These are phyloP conservation scores for Corythucha ciliata DNA, from an alignment of 2,888 invertebrate species.

Conservation along the genomic window DNA sequence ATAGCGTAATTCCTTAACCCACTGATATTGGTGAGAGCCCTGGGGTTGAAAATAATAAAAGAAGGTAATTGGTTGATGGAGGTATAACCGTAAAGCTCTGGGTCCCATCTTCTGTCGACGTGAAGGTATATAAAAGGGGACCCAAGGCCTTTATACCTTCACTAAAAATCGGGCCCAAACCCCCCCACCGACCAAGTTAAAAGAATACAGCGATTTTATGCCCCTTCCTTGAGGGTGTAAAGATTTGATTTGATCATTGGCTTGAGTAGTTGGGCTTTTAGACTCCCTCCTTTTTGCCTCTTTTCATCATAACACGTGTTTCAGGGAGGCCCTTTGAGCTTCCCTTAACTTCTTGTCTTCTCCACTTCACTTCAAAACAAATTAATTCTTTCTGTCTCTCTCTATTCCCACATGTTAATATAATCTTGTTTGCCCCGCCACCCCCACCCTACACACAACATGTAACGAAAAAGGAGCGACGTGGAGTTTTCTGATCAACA, in stretches of 20 bases:
- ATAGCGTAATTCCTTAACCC: conserved; percentile 5
- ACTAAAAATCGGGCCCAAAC: conserved; percentile 27
- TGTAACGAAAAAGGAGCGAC: too few relatives aligned
- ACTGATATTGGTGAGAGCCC: conserved; percentile 21
- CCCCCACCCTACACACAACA: too few relatives aligned
- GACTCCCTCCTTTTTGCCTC: conserved; percentile 13
- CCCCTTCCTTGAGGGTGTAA: conserved; percentile 25
- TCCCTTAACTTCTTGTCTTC: conserved; percentile 14
- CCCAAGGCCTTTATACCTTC: conserved; percentile 26
- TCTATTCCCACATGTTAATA: conserved; percentile 6
- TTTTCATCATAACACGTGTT: conserved; percentile 27
- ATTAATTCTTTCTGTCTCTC: conserved; percentile 19
- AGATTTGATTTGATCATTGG: conserved; percentile 28
- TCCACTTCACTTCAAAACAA: conserved; percentile 9
- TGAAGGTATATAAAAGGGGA: conserved; percentile 28
- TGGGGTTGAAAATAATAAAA: conserved; percentile 30
- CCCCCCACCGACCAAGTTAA: conserved; percentile 22
- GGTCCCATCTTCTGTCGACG: conserved; percentile 29
- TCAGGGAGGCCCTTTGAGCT: conserved; percentile 14
- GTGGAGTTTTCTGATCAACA: too few relatives aligned
- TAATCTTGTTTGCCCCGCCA: not conserved
- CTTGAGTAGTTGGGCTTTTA: conserved; percentile 27
- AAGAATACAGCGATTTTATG: conserved; percentile 32
- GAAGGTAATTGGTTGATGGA: conserved; percentile 32
- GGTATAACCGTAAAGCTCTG: conserved; percentile 30